Evolutionary conservation across 1,140 invertebrate species (phyloP).

Genomic region (Leptopilina boulardi): DNA sequence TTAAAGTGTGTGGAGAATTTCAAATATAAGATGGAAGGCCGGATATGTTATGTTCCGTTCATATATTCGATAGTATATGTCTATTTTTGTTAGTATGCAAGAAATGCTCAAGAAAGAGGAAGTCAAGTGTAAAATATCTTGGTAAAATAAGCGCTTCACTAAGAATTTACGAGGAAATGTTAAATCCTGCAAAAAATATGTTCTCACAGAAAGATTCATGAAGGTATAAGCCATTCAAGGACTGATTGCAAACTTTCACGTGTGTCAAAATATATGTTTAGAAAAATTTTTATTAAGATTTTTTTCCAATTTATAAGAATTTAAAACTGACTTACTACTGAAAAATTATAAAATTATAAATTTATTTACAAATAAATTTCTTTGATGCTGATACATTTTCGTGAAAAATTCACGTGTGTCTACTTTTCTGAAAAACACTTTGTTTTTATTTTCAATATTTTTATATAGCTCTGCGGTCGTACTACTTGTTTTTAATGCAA

Average conservation of each 20-base stretch:
- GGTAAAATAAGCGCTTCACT: constrained; percentile 3
- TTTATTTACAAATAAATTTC: too few relatives aligned
- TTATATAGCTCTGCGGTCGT: too few relatives aligned
- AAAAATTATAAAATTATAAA: too few relatives aligned
- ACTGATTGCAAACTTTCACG: constrained; percentile 2
- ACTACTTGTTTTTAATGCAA: too few relatives aligned
- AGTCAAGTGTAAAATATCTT: constrained; percentile 6
- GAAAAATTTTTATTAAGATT: too few relatives aligned
- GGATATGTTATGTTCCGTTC: background rate
- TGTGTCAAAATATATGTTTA: background rate
- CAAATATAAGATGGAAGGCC: background rate
- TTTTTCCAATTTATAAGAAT: too few relatives aligned
- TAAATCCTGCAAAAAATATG: constrained; percentile 14
- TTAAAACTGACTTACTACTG: too few relatives aligned
- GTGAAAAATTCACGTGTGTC: too few relatives aligned
- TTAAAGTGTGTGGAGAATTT: background rate
- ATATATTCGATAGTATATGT: background rate
- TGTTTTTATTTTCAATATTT: too few relatives aligned
- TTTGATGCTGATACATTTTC: too few relatives aligned
- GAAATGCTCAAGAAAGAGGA: constrained; percentile 4
- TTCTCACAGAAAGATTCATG: background rate
- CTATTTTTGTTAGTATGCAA: background rate
- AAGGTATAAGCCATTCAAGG: background rate
- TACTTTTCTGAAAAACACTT: too few relatives aligned
- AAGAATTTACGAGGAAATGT: background rate